Percentiles rank a stretch among this genome's conserved stretches.
phyloP scores from a whole-genome alignment of 2,113 vertebrate genomes.

The Crotalus helleri region DNA sequence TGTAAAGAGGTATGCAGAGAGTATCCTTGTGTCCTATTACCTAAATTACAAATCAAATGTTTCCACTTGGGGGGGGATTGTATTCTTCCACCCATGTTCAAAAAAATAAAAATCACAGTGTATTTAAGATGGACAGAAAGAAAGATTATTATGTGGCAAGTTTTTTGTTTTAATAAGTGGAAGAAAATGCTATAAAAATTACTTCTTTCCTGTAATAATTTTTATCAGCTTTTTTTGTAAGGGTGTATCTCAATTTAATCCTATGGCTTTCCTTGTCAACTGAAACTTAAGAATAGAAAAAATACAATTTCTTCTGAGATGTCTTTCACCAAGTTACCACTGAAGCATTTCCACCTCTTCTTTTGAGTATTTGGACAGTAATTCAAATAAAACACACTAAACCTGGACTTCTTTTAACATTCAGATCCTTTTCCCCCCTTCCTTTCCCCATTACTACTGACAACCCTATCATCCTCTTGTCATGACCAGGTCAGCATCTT shows the following conservation, averaged over 20 bases:
- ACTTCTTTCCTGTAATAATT: neutral
- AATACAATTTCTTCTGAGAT: neutral
- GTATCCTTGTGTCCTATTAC: neutral
- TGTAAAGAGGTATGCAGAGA: neutral
- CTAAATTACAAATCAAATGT: neutral
- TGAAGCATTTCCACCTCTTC: neutral
- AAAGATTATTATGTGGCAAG: neutral
- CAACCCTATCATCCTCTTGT: neutral
- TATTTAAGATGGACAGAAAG: neutral
- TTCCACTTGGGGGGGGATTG: neutral
- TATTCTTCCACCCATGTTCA: neutral
- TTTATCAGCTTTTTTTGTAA: neutral
- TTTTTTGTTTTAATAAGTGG: neutral
- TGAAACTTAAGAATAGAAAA: neutral
- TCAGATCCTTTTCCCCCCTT: neutral
- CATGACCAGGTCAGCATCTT: neutral
- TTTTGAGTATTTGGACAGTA: slow-evolving; percentile 2
- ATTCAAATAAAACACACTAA: neutral
- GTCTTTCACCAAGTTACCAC: slow-evolving; percentile 10
- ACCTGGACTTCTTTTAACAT: neutral
- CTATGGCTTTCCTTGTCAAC: neutral
- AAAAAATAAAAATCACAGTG: neutral
- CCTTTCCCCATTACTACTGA: slow-evolving; percentile 17
- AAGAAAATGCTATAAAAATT: neutral
- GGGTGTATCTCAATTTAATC: neutral